Evolutionary conservation across 2,888 invertebrate genomes (phyloP).

Genomic region (Nasonia oneida): DNA sequence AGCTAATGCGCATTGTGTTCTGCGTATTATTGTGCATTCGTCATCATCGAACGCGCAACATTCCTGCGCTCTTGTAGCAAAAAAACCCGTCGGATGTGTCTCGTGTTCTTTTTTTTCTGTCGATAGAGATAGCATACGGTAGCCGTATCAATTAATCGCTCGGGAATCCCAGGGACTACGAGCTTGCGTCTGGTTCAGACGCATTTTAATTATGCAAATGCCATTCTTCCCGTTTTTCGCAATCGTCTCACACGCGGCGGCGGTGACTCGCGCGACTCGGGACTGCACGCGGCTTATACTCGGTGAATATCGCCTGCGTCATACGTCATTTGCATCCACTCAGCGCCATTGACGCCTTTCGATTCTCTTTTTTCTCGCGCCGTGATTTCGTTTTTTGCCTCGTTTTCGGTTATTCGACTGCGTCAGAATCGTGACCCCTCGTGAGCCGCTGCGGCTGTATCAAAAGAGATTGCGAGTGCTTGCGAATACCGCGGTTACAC

Average conservation of each 20-base stretch:
- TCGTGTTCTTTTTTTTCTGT: neutral
- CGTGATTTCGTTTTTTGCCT: neutral
- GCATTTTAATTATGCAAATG: slow-evolving; percentile 50
- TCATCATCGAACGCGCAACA: slow-evolving; percentile 4
- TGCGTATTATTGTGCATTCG: neutral
- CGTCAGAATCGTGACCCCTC: neutral
- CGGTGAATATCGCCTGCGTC: slow-evolving; percentile 41
- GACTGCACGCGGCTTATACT: slow-evolving; percentile 26
- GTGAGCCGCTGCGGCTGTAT: neutral
- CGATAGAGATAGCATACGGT: neutral
- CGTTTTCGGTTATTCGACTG: neutral
- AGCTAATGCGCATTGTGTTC: slow-evolving; percentile 3
- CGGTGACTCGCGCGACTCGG: slow-evolving; percentile 8
- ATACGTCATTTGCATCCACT: slow-evolving; percentile 44
- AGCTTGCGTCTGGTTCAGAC: neutral
- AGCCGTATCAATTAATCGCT: slow-evolving; percentile 51
- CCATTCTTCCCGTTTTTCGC: slow-evolving; percentile 34
- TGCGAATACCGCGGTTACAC: neutral
- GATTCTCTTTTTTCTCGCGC: slow-evolving; percentile 11
- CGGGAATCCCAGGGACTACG: slow-evolving; percentile 39
- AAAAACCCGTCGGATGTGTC: neutral
- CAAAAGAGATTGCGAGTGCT: neutral
- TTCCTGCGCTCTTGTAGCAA: neutral
- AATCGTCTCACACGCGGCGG: slow-evolving; percentile 24
- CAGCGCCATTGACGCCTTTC: slow-evolving; percentile 13